Evolutionary conservation across 2,888 invertebrate species (phyloP).

Genomic region (Drosophila aldrichi): DNA sequence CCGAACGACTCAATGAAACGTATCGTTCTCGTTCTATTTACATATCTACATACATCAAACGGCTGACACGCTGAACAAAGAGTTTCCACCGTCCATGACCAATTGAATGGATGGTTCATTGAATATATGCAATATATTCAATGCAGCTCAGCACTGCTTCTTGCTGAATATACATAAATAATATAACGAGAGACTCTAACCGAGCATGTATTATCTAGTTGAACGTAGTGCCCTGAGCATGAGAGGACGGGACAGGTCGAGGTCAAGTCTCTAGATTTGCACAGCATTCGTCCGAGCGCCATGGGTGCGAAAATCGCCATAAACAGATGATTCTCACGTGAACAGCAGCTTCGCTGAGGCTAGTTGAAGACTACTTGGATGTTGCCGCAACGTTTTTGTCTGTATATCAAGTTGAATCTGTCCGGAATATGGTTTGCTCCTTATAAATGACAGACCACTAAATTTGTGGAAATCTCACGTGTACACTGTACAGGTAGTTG

Average conservation of each 20-base stretch:
- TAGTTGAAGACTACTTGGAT: conserved; percentile 1
- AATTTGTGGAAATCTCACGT: conserved; percentile 54
- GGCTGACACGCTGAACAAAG: background rate
- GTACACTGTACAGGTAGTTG: conserved; percentile 7
- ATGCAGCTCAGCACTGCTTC: background rate
- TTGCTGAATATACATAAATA: conserved; percentile 82
- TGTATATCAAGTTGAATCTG: conserved; percentile 44
- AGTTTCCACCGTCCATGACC: background rate
- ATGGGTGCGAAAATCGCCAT: conserved; percentile 75
- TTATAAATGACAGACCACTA: conserved; percentile 56
- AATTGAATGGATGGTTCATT: background rate
- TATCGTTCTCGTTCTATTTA: background rate
- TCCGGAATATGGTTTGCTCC: conserved; percentile 55
- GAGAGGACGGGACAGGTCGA: conserved; percentile 82
- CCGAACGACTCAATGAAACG: background rate
- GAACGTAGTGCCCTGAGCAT: conserved; percentile 27
- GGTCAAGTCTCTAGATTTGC: conserved; percentile 56
- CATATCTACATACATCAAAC: background rate
- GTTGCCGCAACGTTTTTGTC: conserved; percentile 28
- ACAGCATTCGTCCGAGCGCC: conserved; percentile 56
- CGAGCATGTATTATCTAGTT: conserved; percentile 34
- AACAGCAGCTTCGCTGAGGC: conserved; percentile 7
- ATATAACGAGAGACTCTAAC: conserved; percentile 67
- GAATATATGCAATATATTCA: background rate
- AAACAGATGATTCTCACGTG: conserved; percentile 26